Conservation (phyloP, 2,797 vertebrate species). For the Brachyrhaphis roseni region DNA sequence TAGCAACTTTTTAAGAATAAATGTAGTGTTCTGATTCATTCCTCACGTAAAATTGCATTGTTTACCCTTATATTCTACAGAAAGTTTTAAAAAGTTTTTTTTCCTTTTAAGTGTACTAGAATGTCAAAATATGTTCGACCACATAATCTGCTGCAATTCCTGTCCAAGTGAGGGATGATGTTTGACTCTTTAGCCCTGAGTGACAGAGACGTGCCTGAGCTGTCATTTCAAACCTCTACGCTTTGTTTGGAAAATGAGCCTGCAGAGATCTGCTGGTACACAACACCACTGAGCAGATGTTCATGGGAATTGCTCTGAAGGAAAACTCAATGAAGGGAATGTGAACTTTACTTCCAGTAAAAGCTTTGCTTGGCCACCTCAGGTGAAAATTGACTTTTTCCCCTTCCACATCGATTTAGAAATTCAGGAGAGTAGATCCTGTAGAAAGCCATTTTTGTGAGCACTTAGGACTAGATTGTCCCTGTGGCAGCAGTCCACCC, state of each 20-base stretch:
- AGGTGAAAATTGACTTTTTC: constrained; percentile 13
- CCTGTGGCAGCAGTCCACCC: constrained; percentile 42
- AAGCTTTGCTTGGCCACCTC: constrained; percentile 12
- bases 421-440: constrained; percentile 33
- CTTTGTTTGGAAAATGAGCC: not conserved
- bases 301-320: not conserved
- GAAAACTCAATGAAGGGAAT: constrained; percentile 18
- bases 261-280: not conserved
- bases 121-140: not conserved
- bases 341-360: constrained; percentile 12
- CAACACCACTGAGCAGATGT: constrained; percentile 4
- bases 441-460: constrained; percentile 46
- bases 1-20: not conserved
- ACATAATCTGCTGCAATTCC: not conserved
- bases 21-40: not conserved
- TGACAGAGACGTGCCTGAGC: not conserved
- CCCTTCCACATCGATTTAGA: constrained; percentile 20
- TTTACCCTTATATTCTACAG: not conserved
- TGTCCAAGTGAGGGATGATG: not conserved
- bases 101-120: not conserved
- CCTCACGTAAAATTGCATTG: not conserved
- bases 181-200: not conserved
- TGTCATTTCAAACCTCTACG: not conserved
- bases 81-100: not conserved
- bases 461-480: constrained; percentile 50